These are phyloP conservation scores for Tachina lurida DNA, from an alignment of 2,888 invertebrate species.

Conservation along the genomic window DNA sequence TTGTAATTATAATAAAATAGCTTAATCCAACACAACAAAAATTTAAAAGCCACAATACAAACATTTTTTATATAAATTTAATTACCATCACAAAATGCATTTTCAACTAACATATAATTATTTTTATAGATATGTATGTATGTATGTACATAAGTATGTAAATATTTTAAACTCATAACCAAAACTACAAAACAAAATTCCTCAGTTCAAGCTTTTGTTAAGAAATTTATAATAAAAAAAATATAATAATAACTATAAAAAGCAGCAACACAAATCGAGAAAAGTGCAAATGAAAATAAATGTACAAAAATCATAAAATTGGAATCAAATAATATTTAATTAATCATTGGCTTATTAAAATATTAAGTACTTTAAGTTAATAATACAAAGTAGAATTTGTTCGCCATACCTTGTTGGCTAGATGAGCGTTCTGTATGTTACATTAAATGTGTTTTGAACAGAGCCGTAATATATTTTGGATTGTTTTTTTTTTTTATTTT, in stretches of 20 bases:
- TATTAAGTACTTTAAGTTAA: conserved; percentile 56
- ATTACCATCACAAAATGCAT: conserved; percentile 3
- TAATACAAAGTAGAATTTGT: conserved; percentile 65
- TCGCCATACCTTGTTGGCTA: conserved; percentile 83
- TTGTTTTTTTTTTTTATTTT: conserved; percentile 13
- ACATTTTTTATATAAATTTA: background rate
- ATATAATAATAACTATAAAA: conserved; percentile 72
- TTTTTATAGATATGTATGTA: background rate
- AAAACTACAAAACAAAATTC: conserved; percentile 54
- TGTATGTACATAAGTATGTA: background rate
- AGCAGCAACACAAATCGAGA: conserved; percentile 58
- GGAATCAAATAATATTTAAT: conserved; percentile 28
- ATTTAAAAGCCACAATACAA: too few species aligned
- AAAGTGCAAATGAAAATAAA: conserved; percentile 56
- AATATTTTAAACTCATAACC: conserved; percentile 31
- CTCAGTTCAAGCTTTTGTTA: conserved; percentile 15
- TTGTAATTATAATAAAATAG: too few species aligned
- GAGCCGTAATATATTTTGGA: conserved; percentile 50
- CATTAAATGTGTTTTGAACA: conserved; percentile 67
- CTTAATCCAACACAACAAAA: too few species aligned
- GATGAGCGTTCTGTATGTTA: conserved; percentile 82
- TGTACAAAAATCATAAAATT: conserved; percentile 55
- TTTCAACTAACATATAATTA: conserved; percentile 46
- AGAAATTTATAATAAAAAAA: conserved; percentile 6
- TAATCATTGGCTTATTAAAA: conserved; percentile 42